Conservation (phyloP, 2,888 invertebrate species). For the Platycheirus rosarum region DNA sequence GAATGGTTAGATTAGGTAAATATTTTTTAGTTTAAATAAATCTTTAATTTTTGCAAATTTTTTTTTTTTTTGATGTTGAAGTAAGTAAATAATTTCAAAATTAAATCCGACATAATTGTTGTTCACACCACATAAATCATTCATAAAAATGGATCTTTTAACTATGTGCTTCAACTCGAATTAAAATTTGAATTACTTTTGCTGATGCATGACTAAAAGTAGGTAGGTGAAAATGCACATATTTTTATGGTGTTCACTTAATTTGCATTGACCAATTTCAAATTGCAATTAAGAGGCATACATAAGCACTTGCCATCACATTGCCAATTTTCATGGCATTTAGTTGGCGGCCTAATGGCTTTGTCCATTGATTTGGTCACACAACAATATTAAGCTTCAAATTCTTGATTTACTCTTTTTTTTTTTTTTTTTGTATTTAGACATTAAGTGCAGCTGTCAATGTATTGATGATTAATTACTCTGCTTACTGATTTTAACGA, state of each 20-base stretch:
- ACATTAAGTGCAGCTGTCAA: constrained; percentile 41
- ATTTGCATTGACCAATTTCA: constrained; percentile 42
- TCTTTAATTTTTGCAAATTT: no score
- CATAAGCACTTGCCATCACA: constrained; percentile 21
- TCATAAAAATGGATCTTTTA: no score
- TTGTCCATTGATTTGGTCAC: no score
- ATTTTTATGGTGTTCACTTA: constrained; percentile 5
- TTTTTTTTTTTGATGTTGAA: no score
- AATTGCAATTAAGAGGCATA: constrained; percentile 52
- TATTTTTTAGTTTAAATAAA: no score
- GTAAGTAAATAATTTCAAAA: no score
- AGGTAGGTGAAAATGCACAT: not conserved
- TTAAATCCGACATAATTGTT: no score
- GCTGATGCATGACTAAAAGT: constrained; percentile 4
- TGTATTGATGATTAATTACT: constrained; percentile 40
- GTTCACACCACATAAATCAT: no score
- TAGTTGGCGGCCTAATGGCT: constrained; percentile 43
- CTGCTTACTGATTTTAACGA: constrained; percentile 15
- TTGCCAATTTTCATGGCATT: not conserved
- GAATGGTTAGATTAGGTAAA: no score
- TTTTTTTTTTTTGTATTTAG: constrained; percentile 1
- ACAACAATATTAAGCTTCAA: no score
- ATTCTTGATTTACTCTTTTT: not conserved
- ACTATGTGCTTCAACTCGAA: constrained; percentile 1
- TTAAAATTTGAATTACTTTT: constrained; percentile 26